Percentiles rank a stretch among this genome's conserved stretches.
phyloP scores from a whole-genome alignment of 2,888 invertebrate genomes.

The Agonopterix heracliana region DNA sequence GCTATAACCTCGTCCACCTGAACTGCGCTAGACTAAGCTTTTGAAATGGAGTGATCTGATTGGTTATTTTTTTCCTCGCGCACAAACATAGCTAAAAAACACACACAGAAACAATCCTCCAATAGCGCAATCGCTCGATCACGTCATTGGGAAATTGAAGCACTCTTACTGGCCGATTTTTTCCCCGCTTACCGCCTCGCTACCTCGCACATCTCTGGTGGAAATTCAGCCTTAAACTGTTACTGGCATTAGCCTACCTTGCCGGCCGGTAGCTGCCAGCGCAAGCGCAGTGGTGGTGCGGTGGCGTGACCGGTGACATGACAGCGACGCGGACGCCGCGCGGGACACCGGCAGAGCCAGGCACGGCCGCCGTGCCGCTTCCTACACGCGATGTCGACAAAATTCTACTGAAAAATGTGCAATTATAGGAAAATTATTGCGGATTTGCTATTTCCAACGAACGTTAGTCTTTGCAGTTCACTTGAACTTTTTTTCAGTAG shows the following conservation, averaged over 20 bases:
- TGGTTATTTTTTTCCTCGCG: not conserved
- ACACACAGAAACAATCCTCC: no score
- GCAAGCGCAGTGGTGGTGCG: slow-evolving; percentile 13
- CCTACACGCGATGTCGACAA: slow-evolving; percentile 56
- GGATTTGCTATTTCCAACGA: slow-evolving; percentile 12
- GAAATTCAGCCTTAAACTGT: slow-evolving; percentile 3
- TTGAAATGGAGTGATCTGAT: no score
- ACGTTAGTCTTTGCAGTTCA: not conserved
- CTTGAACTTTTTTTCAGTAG: no score
- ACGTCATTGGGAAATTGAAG: no score
- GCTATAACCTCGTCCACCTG: no score
- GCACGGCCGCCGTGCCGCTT: slow-evolving; percentile 41
- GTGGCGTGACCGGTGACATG: slow-evolving; percentile 65
- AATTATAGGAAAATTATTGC: slow-evolving; percentile 31
- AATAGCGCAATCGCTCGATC: no score
- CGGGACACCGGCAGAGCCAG: slow-evolving; percentile 45
- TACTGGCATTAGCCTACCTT: slow-evolving; percentile 16
- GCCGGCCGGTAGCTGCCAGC: no score
- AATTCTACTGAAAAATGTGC: slow-evolving; percentile 40
- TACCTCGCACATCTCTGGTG: no score
- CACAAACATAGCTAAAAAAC: no score
- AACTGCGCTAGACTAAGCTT: no score
- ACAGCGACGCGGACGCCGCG: slow-evolving; percentile 46
- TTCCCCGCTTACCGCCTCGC: not conserved
- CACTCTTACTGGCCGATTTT: no score